Percentiles rank a stretch among this genome's conserved stretches.
phyloP scores from a whole-genome alignment of 2,888 invertebrate species.

The Laothoe populi region DNA sequence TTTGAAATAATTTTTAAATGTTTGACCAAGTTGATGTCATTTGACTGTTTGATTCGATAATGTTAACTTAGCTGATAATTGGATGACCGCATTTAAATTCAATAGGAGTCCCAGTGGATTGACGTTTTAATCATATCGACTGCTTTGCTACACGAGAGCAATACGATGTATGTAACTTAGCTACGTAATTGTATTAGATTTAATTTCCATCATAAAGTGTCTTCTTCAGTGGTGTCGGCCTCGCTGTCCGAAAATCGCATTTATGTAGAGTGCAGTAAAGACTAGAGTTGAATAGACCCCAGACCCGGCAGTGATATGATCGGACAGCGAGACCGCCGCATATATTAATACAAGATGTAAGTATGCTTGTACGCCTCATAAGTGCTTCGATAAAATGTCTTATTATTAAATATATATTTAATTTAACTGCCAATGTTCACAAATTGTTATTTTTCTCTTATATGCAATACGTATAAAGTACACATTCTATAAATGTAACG shows the following conservation, averaged over 20 bases:
- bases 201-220: conserved; percentile 77
- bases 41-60: conserved; percentile 67
- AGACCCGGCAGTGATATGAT: conserved; percentile 17
- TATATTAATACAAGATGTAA: conserved; percentile 64
- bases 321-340: conserved; percentile 53
- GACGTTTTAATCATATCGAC: conserved; percentile 53
- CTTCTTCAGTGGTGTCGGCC: conserved; percentile 58
- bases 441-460: conserved; percentile 64
- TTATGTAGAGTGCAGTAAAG: conserved; percentile 56
- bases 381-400: conserved; percentile 76
- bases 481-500: conserved; percentile 70
- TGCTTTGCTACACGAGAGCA: conserved; percentile 57
- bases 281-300: conserved; percentile 36
- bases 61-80: conserved; percentile 54
- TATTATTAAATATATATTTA: conserved; percentile 61
- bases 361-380: conserved; percentile 79
- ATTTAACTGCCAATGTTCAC: conserved; percentile 81
- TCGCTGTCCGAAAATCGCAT: conserved; percentile 62
- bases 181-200: conserved; percentile 73
- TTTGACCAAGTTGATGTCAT: conserved; percentile 72
- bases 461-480: conserved; percentile 66
- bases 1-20: conserved; percentile 61
- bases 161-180: conserved; percentile 57
- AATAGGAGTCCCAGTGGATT: conserved; percentile 61
- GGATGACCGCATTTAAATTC: conserved; percentile 73